These are phyloP conservation scores for Xiphias gladius DNA, from an alignment of 2,113 vertebrate species.

Conservation along the genomic window DNA sequence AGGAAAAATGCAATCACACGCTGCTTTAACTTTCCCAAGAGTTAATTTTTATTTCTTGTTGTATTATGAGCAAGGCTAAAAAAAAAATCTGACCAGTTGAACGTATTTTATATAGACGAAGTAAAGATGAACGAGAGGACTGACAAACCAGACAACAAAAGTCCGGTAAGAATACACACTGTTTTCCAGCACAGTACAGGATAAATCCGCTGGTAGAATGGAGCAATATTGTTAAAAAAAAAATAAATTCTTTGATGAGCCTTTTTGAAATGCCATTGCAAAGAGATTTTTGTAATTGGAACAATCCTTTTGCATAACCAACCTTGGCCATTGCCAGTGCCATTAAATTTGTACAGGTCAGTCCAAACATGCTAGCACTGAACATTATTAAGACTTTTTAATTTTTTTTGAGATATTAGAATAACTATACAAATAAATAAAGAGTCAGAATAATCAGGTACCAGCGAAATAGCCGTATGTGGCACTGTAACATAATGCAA, in stretches of 20 bases:
- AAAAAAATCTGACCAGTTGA: background rate
- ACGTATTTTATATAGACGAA: background rate
- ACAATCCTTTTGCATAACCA: background rate
- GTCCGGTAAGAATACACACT: background rate
- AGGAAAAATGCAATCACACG: background rate
- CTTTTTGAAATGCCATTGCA: background rate
- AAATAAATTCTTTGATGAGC: background rate
- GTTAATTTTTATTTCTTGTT: background rate
- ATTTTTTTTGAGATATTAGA: background rate
- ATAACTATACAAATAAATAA: background rate
- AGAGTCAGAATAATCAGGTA: background rate
- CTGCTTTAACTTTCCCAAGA: background rate
- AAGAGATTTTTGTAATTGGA: background rate
- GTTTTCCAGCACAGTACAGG: background rate
- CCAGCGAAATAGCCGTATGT: background rate
- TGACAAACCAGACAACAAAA: background rate
- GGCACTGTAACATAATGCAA: background rate
- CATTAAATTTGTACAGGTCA: background rate
- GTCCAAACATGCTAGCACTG: background rate
- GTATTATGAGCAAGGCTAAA: background rate
- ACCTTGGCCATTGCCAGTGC: background rate
- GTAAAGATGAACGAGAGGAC: background rate
- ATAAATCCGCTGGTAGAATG: background rate
- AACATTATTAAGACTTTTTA: background rate
- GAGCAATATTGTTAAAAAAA: background rate